phyloP scores from a whole-genome alignment of 2,797 vertebrate genomes.

The Furcifer pardalis region DNA sequence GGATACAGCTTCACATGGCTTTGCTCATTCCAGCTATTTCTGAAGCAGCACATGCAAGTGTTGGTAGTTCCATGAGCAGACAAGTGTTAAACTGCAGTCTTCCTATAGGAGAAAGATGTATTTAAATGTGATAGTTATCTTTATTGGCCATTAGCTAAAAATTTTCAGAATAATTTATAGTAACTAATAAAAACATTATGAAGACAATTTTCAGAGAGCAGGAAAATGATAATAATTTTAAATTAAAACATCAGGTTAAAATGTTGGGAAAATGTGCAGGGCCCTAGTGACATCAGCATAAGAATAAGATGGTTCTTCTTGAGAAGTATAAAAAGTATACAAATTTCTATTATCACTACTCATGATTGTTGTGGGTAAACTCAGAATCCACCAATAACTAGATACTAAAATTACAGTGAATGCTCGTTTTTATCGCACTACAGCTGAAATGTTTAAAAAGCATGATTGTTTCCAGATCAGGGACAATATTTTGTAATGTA shows the following conservation, averaged over 20 bases:
- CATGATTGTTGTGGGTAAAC: background rate
- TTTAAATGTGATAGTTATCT: background rate
- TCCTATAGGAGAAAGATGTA: background rate
- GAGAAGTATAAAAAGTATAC: background rate
- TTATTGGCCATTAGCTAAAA: background rate
- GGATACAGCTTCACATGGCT: background rate
- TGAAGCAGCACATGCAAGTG: background rate
- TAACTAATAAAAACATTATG: background rate
- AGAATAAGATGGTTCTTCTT: too few relatives aligned
- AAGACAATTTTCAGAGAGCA: background rate
- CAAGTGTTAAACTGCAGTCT: background rate
- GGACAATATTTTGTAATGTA: background rate
- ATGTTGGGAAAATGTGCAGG: background rate
- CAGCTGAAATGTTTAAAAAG: background rate
- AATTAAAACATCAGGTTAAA: background rate
- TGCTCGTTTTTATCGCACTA: background rate
- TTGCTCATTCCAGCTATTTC: background rate
- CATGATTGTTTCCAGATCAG: background rate
- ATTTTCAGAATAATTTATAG: background rate
- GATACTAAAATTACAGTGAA: background rate
- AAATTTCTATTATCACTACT: background rate
- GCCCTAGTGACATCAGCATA: background rate
- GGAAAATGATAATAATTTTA: background rate
- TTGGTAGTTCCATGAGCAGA: background rate
- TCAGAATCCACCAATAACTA: background rate